These are phyloP conservation scores for Alosa alosa DNA, from an alignment of 2,113 vertebrate species.

Conservation along the genomic window DNA sequence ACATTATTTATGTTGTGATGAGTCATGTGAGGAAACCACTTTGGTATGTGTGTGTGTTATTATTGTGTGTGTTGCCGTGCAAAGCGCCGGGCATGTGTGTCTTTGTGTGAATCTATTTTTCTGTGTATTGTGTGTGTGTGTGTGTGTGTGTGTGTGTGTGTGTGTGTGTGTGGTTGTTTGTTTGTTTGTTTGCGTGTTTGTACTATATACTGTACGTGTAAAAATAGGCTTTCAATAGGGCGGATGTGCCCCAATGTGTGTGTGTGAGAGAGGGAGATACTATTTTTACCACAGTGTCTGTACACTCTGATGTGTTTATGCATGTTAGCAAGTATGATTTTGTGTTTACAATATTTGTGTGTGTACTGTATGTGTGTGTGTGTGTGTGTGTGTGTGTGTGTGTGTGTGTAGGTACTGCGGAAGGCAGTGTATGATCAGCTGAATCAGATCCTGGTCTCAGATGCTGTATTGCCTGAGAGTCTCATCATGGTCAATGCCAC, in stretches of 20 bases:
- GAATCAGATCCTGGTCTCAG: slow-evolving; percentile 71
- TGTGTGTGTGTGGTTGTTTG: background rate
- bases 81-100: no score
- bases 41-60: slow-evolving; percentile 19
- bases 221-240: no score
- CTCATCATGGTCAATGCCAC: slow-evolving; percentile 69
- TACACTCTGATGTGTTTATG: no score
- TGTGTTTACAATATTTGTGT: no score
- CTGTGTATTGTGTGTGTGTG: background rate
- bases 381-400: slow-evolving; percentile 7
- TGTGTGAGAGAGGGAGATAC: no score
- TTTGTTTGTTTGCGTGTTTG: background rate
- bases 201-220: no score
- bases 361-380: background rate
- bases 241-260: no score
- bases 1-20: slow-evolving; percentile 43
- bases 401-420: slow-evolving; percentile 60
- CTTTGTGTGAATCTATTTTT: background rate
- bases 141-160: slow-evolving; percentile 51
- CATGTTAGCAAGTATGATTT: no score
- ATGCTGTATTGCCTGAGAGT: slow-evolving; percentile 67
- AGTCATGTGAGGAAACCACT: slow-evolving; percentile 19
- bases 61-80: background rate
- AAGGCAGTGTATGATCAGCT: slow-evolving; percentile 71
- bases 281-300: no score